Percentiles rank a stretch among this genome's conserved stretches.
Evolutionary conservation across 1,140 invertebrate species (phyloP).

Genomic region (Drosophila jambulina): DNA sequence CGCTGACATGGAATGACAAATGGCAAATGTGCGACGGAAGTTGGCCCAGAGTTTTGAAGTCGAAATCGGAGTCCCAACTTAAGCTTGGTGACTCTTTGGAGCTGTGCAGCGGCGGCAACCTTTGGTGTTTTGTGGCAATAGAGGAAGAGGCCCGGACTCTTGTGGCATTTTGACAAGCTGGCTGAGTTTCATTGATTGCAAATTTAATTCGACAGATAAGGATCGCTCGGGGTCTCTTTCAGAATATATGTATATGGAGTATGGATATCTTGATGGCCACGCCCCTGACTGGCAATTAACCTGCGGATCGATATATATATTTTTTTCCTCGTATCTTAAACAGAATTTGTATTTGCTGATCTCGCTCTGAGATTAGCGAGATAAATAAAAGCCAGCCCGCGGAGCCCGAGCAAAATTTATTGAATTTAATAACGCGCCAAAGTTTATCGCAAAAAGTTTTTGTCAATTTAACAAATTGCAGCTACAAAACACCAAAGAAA

Average conservation of each 20-base stretch:
- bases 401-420: constrained; percentile 61
- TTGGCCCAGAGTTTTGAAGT: constrained; percentile 41
- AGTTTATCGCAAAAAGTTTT: constrained; percentile 80
- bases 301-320: constrained; percentile 35
- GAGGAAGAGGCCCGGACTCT: constrained; percentile 35
- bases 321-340: constrained; percentile 65
- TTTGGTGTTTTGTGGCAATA: constrained; percentile 21
- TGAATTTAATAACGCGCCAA: constrained; percentile 82
- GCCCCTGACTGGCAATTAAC: constrained; percentile 49
- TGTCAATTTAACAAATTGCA: constrained; percentile 83
- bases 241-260: neutral
- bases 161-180: constrained; percentile 63
- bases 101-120: constrained; percentile 5
- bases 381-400: constrained; percentile 23
- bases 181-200: constrained; percentile 73
- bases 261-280: constrained; percentile 25
- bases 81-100: neutral
- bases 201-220: constrained; percentile 63
- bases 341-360: constrained; percentile 83
- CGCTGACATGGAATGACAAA: constrained; percentile 72
- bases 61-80: constrained; percentile 19
- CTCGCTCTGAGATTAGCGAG: constrained; percentile 18
- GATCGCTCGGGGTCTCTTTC: constrained; percentile 27
- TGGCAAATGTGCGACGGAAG: constrained; percentile 80
- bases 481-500: constrained; percentile 43